A percentile compares a stretch with the other conserved stretches of the same genome.
phyloP scores from a whole-genome alignment of 1,140 invertebrate genomes.

The Zelostemma sp. region DNA sequence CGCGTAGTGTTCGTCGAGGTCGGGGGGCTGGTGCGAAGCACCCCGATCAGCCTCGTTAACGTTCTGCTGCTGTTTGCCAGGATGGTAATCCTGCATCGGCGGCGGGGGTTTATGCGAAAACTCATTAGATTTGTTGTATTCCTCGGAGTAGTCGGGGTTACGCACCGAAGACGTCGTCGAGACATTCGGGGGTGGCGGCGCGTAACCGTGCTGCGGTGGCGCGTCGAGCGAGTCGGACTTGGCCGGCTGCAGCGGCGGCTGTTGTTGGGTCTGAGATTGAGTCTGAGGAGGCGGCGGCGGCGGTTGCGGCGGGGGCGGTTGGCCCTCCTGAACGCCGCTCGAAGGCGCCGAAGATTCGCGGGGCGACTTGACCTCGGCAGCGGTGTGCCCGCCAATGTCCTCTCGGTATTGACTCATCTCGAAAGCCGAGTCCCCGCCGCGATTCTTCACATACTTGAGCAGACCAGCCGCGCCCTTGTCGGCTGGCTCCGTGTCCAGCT shows the following conservation, averaged over 20 bases:
- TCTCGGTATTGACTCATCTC: constrained; percentile 73
- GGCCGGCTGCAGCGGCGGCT: too few relatives aligned
- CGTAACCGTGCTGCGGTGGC: constrained; percentile 18
- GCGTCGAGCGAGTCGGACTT: too few relatives aligned
- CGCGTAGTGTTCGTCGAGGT: constrained; percentile 64
- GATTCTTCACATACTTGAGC: constrained; percentile 48
- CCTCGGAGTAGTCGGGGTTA: constrained; percentile 55
- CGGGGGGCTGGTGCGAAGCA: constrained; percentile 40
- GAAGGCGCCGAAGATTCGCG: constrained; percentile 56
- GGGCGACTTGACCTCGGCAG: constrained; percentile 66
- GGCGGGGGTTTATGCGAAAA: constrained; percentile 48
- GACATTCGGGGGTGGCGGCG: constrained; percentile 49
- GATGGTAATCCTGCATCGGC: too few relatives aligned
- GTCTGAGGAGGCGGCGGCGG: constrained; percentile 51
- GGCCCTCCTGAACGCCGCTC: constrained; percentile 55
- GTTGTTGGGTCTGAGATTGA: too few relatives aligned
- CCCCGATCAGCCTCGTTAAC: background rate
- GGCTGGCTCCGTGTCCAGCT: constrained; percentile 59
- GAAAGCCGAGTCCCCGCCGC: constrained; percentile 54
- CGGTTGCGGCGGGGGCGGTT: constrained; percentile 55
- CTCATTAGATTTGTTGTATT: constrained; percentile 56
- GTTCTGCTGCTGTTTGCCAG: constrained; percentile 41
- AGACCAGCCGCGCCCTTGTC: constrained; percentile 67
- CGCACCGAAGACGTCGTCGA: constrained; percentile 51
- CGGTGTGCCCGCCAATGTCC: constrained; percentile 66